Conservation (phyloP, 1,140 invertebrate species). For the Leucophenga varia region DNA sequence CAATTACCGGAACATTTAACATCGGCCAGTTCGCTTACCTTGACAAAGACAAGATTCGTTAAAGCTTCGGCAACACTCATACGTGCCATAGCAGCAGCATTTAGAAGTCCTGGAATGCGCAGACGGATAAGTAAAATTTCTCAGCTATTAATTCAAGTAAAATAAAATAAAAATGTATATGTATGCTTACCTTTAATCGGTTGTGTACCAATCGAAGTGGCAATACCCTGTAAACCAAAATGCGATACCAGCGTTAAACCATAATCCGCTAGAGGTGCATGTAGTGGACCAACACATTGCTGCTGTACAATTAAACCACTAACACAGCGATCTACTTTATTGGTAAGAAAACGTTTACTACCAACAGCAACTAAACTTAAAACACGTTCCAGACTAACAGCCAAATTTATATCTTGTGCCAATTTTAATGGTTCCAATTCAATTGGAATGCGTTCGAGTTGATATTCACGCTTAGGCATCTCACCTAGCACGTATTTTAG, state of each 20-base stretch:
- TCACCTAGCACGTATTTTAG: conserved; percentile 83
- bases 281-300: conserved; percentile 94
- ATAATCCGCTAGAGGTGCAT: conserved; percentile 93
- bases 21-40: conserved; percentile 79
- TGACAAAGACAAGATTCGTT: conserved; percentile 95
- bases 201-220: conserved; percentile 94
- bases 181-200: conserved; percentile 84
- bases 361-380: conserved; percentile 86
- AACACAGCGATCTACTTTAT: conserved; percentile 94
- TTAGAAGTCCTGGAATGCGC: conserved; percentile 70
- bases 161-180: no score
- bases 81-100: conserved; percentile 80
- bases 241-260: conserved; percentile 87
- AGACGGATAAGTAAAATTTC: no score
- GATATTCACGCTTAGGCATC: conserved; percentile 55
- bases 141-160: no score
- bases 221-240: conserved; percentile 74
- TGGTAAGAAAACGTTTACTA: conserved; percentile 94
- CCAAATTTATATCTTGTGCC: conserved; percentile 54
- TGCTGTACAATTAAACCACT: conserved; percentile 95
- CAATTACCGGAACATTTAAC: conserved; percentile 98
- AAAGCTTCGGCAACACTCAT: conserved; percentile 93
- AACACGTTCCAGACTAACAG: conserved; percentile 75
- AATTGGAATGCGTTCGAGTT: conserved; percentile 45
- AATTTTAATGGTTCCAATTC: conserved; percentile 17